Percentiles rank a stretch among this genome's conserved stretches.
Evolutionary conservation across 2,797 vertebrate genomes (phyloP).

Genomic region (Mergus octosetaceus): DNA sequence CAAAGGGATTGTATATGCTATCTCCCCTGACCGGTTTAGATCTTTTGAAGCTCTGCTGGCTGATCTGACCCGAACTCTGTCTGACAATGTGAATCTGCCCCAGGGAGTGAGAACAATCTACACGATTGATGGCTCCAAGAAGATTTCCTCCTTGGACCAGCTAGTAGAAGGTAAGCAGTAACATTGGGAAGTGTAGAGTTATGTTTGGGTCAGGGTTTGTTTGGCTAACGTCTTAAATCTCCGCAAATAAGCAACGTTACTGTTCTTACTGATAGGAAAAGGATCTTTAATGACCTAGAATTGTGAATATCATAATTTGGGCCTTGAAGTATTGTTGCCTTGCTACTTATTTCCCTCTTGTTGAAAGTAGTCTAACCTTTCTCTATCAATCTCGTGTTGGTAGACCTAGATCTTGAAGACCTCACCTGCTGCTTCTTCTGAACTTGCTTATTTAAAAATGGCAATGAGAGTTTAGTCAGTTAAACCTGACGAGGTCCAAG

Average conservation of each 20-base stretch:
- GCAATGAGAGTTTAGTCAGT: neutral
- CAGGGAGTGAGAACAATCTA: constrained; percentile 97
- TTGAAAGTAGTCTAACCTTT: neutral
- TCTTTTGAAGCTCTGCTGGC: constrained; percentile 94
- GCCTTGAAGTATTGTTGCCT: neutral
- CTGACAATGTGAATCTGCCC: constrained; percentile 96
- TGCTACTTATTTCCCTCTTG: neutral
- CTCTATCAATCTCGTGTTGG: neutral
- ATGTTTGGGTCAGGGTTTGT: neutral
- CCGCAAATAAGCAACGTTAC: neutral
- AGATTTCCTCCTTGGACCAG: constrained; percentile 90
- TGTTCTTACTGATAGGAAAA: neutral
- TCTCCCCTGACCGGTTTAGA: constrained; percentile 93
- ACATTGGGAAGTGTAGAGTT: neutral
- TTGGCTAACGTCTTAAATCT: neutral
- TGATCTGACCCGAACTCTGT: constrained; percentile 94
- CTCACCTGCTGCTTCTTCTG: neutral
- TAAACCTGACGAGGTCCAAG: neutral
- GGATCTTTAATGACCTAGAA: neutral
- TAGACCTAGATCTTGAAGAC: neutral
- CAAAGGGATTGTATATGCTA: constrained; percentile 97
- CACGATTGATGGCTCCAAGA: constrained; percentile 87
- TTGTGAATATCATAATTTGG: neutral
- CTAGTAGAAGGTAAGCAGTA: constrained; percentile 90
- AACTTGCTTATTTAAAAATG: neutral